These are phyloP conservation scores for Cheilosia vernalis DNA, from an alignment of 2,888 invertebrate genomes.

Conservation along the genomic window DNA sequence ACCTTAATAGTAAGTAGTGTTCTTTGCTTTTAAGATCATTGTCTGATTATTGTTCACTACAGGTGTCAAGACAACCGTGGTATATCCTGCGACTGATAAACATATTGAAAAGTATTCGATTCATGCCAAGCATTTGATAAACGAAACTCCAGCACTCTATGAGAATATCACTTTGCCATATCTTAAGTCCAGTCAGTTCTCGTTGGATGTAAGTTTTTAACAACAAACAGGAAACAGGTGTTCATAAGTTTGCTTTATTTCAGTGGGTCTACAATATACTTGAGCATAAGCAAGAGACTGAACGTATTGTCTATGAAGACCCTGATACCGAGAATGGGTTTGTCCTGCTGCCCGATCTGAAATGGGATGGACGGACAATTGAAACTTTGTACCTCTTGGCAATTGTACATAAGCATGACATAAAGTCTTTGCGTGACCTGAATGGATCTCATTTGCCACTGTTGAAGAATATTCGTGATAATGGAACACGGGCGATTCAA, in stretches of 20 bases:
- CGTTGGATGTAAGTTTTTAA: conserved; percentile 87
- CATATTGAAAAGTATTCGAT: conserved; percentile 94
- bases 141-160: conserved; percentile 94
- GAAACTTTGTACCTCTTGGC: conserved; percentile 94
- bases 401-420: conserved; percentile 88
- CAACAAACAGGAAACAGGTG: neutral
- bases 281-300: conserved; percentile 94
- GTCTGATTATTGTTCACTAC: neutral
- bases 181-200: conserved; percentile 89
- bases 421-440: conserved; percentile 94
- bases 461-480: conserved; percentile 90
- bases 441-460: conserved; percentile 90
- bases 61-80: conserved; percentile 91
- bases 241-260: conserved; percentile 18
- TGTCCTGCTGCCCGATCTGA: conserved; percentile 95
- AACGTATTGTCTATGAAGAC: conserved; percentile 94
- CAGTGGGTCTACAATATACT: conserved; percentile 99
- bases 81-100: conserved; percentile 96
- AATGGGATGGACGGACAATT: conserved; percentile 93
- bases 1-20: conserved; percentile 86
- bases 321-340: conserved; percentile 90
- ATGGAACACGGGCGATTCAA: conserved; percentile 90
- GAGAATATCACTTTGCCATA: conserved; percentile 90
- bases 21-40: neutral
- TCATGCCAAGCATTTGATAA: conserved; percentile 89